Evolutionary conservation across 2,797 vertebrate species (phyloP).

Genomic region (Corythornis leucogaster): DNA sequence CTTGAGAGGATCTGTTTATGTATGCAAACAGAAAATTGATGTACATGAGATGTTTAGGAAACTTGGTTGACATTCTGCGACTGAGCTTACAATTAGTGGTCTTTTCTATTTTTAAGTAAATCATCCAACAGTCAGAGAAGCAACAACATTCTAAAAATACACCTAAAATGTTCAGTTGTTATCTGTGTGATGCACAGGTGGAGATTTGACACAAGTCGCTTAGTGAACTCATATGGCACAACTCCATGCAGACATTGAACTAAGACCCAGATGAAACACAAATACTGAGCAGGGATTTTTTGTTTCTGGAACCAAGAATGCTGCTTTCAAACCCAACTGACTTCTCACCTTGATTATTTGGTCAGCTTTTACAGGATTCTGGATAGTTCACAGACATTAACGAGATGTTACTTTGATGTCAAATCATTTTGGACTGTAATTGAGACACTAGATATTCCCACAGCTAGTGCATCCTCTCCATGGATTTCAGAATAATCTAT

Average conservation of each 20-base stretch:
- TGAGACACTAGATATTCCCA: neutral
- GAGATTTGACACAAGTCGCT: fast-evolving
- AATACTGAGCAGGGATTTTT: neutral
- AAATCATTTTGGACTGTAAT: neutral
- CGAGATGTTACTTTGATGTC: neutral
- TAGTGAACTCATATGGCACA: neutral
- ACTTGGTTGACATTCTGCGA: neutral
- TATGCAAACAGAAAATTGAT: neutral
- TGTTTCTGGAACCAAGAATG: neutral
- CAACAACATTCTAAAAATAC: neutral
- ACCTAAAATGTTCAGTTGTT: neutral
- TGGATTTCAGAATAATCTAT: neutral
- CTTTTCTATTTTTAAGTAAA: neutral
- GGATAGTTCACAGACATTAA: neutral
- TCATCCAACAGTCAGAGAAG: neutral
- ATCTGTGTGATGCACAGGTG: neutral
- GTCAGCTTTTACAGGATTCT: neutral
- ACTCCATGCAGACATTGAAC: neutral
- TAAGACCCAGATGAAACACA: neutral
- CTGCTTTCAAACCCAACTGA: neutral
- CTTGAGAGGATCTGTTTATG: neutral
- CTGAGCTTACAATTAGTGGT: neutral
- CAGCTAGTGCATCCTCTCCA: neutral
- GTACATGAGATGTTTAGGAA: neutral
- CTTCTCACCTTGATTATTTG: neutral